These are phyloP conservation scores for Bicyclus anynana DNA, from an alignment of 1,140 invertebrate species.

Conservation along the genomic window DNA sequence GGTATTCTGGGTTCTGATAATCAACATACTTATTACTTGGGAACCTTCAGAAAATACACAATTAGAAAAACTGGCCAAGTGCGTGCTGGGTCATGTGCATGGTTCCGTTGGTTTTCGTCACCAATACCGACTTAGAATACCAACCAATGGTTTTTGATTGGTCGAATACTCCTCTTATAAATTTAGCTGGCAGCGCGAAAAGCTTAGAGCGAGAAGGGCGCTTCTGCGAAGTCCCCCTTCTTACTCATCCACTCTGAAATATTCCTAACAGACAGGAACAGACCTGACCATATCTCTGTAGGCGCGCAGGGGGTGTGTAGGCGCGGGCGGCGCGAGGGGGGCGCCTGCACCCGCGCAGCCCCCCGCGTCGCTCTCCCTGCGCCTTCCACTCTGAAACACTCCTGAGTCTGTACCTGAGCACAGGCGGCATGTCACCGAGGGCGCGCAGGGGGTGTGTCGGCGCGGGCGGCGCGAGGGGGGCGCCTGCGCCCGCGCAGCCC, in stretches of 20 bases:
- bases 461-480: constrained; percentile 37
- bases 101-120: no score
- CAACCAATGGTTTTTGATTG: no score
- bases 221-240: not conserved
- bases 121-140: no score
- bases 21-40: no score
- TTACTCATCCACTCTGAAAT: no score
- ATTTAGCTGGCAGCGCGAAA: no score
- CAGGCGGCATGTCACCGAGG: constrained; percentile 54
- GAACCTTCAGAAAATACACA: no score
- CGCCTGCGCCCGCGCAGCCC: constrained; percentile 35
- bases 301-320: constrained; percentile 47
- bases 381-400: constrained; percentile 31
- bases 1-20: no score
- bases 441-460: constrained; percentile 48
- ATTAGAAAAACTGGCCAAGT: no score
- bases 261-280: constrained; percentile 45
- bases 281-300: constrained; percentile 54
- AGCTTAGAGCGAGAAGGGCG: no score
- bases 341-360: not conserved
- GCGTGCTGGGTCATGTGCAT: no score
- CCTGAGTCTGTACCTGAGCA: constrained; percentile 46
- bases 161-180: no score
- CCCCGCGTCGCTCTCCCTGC: constrained; percentile 41
- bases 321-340: constrained; percentile 33